phyloP scores from a whole-genome alignment of 2,113 vertebrate species.

The Scortum barcoo region DNA sequence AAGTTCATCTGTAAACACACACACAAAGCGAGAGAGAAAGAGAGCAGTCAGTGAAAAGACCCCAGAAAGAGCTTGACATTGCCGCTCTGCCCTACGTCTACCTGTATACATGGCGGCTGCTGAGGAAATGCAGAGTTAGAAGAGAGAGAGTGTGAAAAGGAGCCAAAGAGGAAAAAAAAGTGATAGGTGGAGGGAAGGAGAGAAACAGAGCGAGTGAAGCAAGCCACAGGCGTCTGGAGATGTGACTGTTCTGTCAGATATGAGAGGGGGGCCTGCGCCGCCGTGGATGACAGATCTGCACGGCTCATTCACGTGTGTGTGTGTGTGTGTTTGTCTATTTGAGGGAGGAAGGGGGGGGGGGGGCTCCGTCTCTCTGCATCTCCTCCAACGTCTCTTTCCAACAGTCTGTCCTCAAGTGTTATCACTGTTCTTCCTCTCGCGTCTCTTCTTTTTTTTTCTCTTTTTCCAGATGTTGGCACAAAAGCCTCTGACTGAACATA shows the following conservation, averaged over 20 bases:
- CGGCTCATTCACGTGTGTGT: constrained; percentile 57
- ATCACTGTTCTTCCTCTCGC: constrained; percentile 47
- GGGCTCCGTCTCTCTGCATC: constrained; percentile 50
- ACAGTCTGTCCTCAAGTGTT: constrained; percentile 62
- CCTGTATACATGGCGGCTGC: constrained; percentile 50
- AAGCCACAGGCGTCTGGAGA: constrained; percentile 76
- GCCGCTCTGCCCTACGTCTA: constrained; percentile 26
- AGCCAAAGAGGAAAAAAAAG: constrained; percentile 22
- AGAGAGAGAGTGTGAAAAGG: constrained; percentile 17
- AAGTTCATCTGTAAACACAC: constrained; percentile 89
- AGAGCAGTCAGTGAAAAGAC: constrained; percentile 38
- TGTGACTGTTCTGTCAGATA: constrained; percentile 75
- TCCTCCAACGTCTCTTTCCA: constrained; percentile 68
- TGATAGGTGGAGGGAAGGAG: constrained; percentile 48
- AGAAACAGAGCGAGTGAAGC: constrained; percentile 63
- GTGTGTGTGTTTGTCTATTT: constrained; percentile 35
- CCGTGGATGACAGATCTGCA: constrained; percentile 77
- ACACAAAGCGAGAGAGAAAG: constrained; percentile 44
- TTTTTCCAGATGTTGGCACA: constrained; percentile 70
- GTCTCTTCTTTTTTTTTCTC: constrained; percentile 15
- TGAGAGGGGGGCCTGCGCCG: constrained; percentile 69
- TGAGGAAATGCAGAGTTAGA: constrained; percentile 47
- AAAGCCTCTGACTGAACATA: constrained; percentile 27
- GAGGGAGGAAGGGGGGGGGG: constrained; percentile 57
- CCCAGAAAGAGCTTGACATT: constrained; percentile 16